Base-by-base conservation (phyloP, 2,113 vertebrate species). In the Mixornis gularis region DNA sequence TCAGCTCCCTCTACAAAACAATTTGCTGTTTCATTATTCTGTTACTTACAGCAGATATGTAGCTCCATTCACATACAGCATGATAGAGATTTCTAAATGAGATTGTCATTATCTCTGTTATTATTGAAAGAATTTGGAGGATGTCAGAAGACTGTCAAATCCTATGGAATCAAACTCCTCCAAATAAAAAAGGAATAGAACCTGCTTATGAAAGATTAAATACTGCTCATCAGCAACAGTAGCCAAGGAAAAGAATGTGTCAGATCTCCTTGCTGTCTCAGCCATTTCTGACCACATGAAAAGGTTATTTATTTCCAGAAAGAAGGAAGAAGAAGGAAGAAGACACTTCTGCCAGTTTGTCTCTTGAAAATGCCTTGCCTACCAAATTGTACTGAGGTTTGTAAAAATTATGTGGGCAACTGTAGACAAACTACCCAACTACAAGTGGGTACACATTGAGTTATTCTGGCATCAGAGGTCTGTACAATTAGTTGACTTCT, bases 151-250 rank as follows among this genome's bases (percentile, higher is more conserved):
- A 70, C 83, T 97, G 92, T 95, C 96, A 96, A 71, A 86, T 64
- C 53, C 93, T 89, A 66, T 56, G 30, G 78, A 96, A 79, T 96
- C 91, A 94, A 96, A 94, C 87, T 52, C 18, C 89, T 93, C 77
- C 64, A 24, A 87, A 87, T 85, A 96, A 97, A 95, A 85, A 89
- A 78, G 72, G 90, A 97, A 76, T 64, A 90, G 87, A 95, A 93
- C 46, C 11, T 74, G 24, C 62, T 97, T 92, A 91, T 92, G 71
- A 95, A 96, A 93, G 85, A 96, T 96, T 95, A 96, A 97, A 97
- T 72, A 27, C 71, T 70, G 69, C 93, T 97, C 76, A 69, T 84
- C 80, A 87, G 52, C 27, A 90, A 53, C 77, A 55, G 55, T 93
- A 87, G 79, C 71, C 24, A 79, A 90, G 64, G 43, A 94, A 95